Conservation (phyloP, 1,140 invertebrate species). For the Habropoda laboriosa region DNA sequence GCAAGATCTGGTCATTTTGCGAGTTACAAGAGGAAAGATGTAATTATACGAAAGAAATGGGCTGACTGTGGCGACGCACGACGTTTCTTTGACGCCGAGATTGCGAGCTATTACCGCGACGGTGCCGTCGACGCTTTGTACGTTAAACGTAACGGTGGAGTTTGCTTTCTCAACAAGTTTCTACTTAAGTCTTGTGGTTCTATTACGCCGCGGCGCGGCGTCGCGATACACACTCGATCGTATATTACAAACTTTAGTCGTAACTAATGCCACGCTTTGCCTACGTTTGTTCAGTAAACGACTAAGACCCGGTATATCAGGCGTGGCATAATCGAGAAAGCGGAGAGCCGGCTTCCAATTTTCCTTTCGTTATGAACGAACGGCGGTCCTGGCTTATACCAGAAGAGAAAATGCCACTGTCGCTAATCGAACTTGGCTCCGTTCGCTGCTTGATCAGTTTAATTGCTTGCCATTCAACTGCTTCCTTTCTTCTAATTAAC, state of each 20-base stretch:
- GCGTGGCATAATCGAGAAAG: conserved; percentile 33
- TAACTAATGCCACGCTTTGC: conserved; percentile 64
- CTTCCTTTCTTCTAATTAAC: background rate
- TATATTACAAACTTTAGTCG: conserved; percentile 67
- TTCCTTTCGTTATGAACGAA: conserved; percentile 47
- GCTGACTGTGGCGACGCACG: background rate
- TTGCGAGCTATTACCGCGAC: conserved; percentile 32
- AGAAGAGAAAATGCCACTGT: background rate
- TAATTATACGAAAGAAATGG: background rate
- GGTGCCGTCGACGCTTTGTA: conserved; percentile 29
- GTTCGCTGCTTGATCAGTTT: conserved; percentile 20
- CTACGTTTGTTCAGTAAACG: conserved; percentile 60
- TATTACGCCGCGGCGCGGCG: conserved; percentile 47
- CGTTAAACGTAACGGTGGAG: conserved; percentile 35
- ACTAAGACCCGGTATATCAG: conserved; percentile 43
- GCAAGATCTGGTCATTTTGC: background rate
- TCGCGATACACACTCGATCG: conserved; percentile 62
- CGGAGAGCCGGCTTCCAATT: conserved; percentile 38
- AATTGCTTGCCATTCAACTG: background rate
- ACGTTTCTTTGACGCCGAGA: conserved; percentile 19
- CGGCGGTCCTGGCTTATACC: too few relatives aligned
- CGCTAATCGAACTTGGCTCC: conserved; percentile 11
- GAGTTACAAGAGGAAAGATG: background rate
- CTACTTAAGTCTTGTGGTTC: conserved; percentile 61
- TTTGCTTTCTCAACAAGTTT: conserved; percentile 63